A percentile compares a stretch with the other conserved stretches of the same genome.
Evolutionary conservation across 2,113 vertebrate species (phyloP).

Genomic region (Acinonyx jubatus): DNA sequence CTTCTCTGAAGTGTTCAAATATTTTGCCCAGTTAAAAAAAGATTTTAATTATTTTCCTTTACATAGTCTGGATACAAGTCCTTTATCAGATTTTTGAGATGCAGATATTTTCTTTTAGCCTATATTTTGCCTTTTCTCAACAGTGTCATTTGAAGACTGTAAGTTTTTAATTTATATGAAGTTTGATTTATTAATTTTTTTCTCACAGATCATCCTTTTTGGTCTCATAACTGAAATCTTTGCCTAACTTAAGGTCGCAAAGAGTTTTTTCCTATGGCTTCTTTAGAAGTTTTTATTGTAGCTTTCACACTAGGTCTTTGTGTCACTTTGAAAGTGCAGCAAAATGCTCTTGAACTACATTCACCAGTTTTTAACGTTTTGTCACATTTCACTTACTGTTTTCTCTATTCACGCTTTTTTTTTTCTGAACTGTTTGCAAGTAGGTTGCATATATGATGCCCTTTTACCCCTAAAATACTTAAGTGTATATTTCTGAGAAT

Average conservation of each 20-base stretch:
- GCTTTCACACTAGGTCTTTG: background rate
- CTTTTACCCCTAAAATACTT: background rate
- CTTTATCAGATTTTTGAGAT: background rate
- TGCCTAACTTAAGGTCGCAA: background rate
- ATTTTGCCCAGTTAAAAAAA: background rate
- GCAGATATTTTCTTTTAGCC: background rate
- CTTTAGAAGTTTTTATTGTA: background rate
- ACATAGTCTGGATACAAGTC: background rate
- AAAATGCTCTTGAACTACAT: background rate
- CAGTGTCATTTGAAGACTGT: background rate
- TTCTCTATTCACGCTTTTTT: background rate
- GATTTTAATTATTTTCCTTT: too few species aligned
- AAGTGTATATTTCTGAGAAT: background rate
- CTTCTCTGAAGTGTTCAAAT: background rate
- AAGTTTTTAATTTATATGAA: background rate
- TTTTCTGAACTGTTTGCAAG: background rate
- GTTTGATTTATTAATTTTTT: background rate
- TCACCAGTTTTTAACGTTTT: background rate
- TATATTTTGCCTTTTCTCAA: background rate
- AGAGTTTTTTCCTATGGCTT: background rate
- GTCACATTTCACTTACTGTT: background rate
- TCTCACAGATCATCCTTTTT: background rate
- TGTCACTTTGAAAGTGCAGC: background rate
- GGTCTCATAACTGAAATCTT: background rate
- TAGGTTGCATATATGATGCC: background rate